Evolutionary conservation across 2,888 invertebrate genomes (phyloP).

Genomic region (Nephrotoma guestfalica): DNA sequence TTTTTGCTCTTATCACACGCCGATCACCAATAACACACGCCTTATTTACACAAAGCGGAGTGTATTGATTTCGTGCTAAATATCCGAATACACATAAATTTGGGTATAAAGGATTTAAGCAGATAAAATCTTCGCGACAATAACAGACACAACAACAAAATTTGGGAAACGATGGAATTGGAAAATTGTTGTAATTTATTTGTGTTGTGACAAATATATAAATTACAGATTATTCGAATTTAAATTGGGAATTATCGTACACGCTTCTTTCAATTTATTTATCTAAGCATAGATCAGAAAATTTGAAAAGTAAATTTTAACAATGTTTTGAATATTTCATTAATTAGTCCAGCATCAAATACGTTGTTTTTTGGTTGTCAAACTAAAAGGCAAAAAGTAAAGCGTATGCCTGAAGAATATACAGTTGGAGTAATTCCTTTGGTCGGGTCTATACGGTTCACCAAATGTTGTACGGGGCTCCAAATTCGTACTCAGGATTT

Average conservation of each 20-base stretch:
- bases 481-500: too few relatives aligned
- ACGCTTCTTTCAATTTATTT: neutral
- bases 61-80: neutral
- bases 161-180: neutral
- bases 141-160: neutral
- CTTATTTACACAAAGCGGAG: neutral
- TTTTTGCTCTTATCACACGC: neutral
- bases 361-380: too few relatives aligned
- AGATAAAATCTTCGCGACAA: neutral
- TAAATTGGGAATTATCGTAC: neutral
- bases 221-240: neutral
- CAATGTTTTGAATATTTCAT: too few relatives aligned
- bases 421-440: too few relatives aligned
- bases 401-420: too few relatives aligned
- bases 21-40: neutral
- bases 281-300: too few relatives aligned
- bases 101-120: neutral
- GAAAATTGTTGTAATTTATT: neutral
- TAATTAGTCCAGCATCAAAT: too few relatives aligned
- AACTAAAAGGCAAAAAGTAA: too few relatives aligned
- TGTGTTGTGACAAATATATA: neutral
- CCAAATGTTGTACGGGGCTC: too few relatives aligned
- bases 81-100: neutral
- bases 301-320: too few relatives aligned
- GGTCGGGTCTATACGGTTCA: too few relatives aligned